These are phyloP conservation scores for Chlorodrepanis virens DNA, from an alignment of 2,113 vertebrate species.

Conservation along the genomic window DNA sequence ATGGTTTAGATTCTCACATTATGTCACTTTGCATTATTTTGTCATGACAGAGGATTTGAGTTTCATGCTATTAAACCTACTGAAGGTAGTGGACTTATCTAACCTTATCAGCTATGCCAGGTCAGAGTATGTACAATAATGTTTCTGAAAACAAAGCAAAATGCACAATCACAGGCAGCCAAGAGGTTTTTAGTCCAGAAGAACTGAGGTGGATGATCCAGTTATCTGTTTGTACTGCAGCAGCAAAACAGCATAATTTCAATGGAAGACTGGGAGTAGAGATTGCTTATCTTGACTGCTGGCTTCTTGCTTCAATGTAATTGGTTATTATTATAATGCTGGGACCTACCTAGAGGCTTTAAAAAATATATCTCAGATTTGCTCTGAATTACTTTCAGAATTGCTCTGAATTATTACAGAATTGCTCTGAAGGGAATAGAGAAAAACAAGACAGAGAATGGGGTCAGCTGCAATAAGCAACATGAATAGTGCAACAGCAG, in stretches of 20 bases:
- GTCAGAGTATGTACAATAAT: not conserved
- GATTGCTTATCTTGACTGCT: not conserved
- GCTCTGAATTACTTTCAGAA: not conserved
- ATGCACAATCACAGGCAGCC: not conserved
- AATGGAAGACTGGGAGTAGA: not conserved
- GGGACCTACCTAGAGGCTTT: not conserved
- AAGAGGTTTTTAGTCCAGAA: not conserved
- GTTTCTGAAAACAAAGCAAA: not conserved
- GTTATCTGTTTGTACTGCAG: not conserved
- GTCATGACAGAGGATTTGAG: not conserved
- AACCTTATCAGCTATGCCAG: not conserved
- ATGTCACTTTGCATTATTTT: not conserved
- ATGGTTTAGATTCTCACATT: not conserved
- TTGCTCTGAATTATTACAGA: not conserved
- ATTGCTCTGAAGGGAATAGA: not conserved
- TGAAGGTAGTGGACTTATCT: not conserved
- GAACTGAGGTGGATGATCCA: not conserved
- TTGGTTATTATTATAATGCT: not conserved
- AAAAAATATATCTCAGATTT: not conserved
- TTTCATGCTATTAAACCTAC: not conserved
- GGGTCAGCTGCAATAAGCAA: not conserved
- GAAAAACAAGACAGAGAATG: not conserved
- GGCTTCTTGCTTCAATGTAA: not conserved
- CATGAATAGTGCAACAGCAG: not conserved
- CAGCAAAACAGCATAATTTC: not conserved